Base-by-base conservation (phyloP, 2,888 invertebrate genomes). In the Hipparchia sbordonii region DNA sequence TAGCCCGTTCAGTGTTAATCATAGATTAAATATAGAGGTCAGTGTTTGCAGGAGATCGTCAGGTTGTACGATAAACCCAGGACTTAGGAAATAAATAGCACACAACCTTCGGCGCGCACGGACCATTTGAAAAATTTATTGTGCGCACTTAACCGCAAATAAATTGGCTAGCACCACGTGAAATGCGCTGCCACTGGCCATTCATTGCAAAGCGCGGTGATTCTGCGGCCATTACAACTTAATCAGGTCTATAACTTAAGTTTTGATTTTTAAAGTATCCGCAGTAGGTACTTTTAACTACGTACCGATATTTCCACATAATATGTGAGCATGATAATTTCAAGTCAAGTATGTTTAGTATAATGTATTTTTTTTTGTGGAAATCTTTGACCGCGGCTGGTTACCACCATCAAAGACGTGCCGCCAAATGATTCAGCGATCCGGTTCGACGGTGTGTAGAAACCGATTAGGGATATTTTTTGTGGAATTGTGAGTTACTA, bases 61-160 rank as follows among this genome's bases (percentile, higher is more conserved):
- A 74, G 66, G 69, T 70, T 74, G 73, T 63, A 76, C 77, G 76
- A 79, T 80, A 79, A 81, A 81, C 77, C 80, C 77, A 76, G 76
- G 78, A 71, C 77, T 87, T 83, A 83, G 87, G 85, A 89, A 89
- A 92, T 92, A 92, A 91, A 92, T 91, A 90, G 88, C 90, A 85
- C 86, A 88, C 91, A 88, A 87, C 87, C 87, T 86, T 88, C 87
- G 87, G 86, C 89, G 88, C 90, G 91, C 87, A 88, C 88, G 90
- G 89, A 85, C 91, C 91, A 92, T 93, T 92, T 90, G 88, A 90
- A 91, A 91, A 93, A 93, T 92, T 90, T 93, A 93, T 92, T 86
- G 92, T 88, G 90, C 89, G 91, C 91, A 92, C 91, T 92, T 92
- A 92, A 91, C 91, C 90, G 88, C 91, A 90, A 91, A 92, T 93